Evolutionary conservation across 2,888 invertebrate genomes (phyloP).

Genomic region (Acrobasis repandana): DNA sequence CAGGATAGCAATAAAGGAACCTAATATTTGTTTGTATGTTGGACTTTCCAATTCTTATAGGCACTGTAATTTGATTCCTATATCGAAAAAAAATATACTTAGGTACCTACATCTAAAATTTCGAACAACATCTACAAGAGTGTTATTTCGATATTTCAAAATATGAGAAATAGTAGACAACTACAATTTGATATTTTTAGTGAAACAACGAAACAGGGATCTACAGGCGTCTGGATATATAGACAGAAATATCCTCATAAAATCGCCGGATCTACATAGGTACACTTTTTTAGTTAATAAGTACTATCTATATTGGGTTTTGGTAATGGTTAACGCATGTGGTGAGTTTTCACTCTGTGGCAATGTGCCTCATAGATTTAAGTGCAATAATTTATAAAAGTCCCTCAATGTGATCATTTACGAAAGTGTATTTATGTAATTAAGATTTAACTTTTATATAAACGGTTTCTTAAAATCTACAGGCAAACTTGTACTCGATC

Average conservation of each 20-base stretch:
- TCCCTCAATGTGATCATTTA: conserved; percentile 77
- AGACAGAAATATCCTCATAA: neutral
- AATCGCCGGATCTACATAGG: neutral
- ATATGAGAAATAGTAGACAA: too few relatives aligned
- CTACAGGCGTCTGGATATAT: too few relatives aligned
- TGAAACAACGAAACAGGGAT: too few relatives aligned
- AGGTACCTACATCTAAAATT: too few relatives aligned
- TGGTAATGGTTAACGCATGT: conserved; percentile 75
- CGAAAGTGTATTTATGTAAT: conserved; percentile 69
- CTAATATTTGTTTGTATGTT: too few relatives aligned
- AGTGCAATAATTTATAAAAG: conserved; percentile 59
- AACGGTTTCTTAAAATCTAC: conserved; percentile 65
- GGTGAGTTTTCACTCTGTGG: conserved; percentile 74
- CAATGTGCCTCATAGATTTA: conserved; percentile 65
- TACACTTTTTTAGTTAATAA: conserved; percentile 20
- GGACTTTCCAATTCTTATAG: too few relatives aligned
- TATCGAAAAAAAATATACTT: too few relatives aligned
- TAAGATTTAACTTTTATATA: conserved; percentile 68
- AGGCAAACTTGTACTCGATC: conserved; percentile 61
- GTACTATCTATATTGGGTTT: conserved; percentile 45
- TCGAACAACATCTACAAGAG: too few relatives aligned
- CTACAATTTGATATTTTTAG: too few relatives aligned
- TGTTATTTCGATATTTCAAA: too few relatives aligned
- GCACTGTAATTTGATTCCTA: too few relatives aligned
- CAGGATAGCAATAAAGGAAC: too few relatives aligned